These are phyloP conservation scores for Pasiphila rectangulata DNA, from an alignment of 2,888 invertebrate genomes.

Conservation along the genomic window DNA sequence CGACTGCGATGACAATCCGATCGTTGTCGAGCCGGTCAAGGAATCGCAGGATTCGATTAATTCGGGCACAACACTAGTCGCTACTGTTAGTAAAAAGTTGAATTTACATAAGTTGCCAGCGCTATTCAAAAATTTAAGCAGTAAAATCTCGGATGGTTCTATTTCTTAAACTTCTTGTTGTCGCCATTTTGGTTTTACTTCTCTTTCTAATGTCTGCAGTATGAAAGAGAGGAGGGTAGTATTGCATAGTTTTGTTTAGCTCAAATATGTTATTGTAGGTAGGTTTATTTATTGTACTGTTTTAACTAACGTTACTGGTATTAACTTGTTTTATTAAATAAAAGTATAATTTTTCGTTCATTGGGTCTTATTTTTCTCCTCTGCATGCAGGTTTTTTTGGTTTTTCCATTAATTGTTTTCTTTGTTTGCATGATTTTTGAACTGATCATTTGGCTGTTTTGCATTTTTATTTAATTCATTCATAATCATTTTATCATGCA, in stretches of 20 bases:
- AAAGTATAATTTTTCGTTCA: slow-evolving; percentile 61
- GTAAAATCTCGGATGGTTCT: slow-evolving; percentile 49
- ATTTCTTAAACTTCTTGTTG: slow-evolving; percentile 33
- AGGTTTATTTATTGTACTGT: slow-evolving; percentile 31
- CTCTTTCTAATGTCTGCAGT: slow-evolving; percentile 4
- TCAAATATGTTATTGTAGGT: slow-evolving; percentile 19
- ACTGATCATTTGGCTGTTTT: slow-evolving; percentile 2
- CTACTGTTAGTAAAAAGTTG: slow-evolving; percentile 42
- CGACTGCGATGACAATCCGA: slow-evolving; percentile 66
- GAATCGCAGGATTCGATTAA: slow-evolving; percentile 27
- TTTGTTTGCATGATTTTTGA: slow-evolving; percentile 14
- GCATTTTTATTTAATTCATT: no score
- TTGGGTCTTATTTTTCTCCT: slow-evolving; percentile 59
- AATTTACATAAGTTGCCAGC: slow-evolving; percentile 52
- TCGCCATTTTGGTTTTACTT: slow-evolving; percentile 1
- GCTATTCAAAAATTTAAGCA: slow-evolving; percentile 53
- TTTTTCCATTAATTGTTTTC: slow-evolving; percentile 12
- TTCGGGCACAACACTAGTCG: slow-evolving; percentile 29
- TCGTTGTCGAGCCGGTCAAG: slow-evolving; percentile 55
- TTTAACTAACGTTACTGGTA: slow-evolving; percentile 57
- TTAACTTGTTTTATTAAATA: slow-evolving; percentile 58
- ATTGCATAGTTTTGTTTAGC: slow-evolving; percentile 13
- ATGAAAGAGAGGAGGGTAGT: slow-evolving; percentile 2
- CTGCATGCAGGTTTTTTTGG: slow-evolving; percentile 36
- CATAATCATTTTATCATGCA: background rate